Base-by-base conservation (phyloP, 2,888 invertebrate genomes). In the Andrena chrysosceles region DNA sequence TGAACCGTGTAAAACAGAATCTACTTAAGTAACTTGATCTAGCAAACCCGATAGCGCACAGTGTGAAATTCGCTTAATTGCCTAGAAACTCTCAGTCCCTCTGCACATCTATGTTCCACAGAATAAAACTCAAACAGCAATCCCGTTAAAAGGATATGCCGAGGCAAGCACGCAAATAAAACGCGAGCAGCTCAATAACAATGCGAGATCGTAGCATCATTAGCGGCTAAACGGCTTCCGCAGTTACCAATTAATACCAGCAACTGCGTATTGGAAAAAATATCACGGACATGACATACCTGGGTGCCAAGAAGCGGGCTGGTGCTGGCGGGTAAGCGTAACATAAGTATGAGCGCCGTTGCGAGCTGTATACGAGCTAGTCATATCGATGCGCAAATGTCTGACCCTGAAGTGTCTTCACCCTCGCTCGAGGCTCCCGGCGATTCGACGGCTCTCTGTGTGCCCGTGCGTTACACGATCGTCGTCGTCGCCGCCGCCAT, bases 321-420 rank as follows among this genome's bases (percentile, higher is more conserved):
- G 66, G 23, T 8, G 54, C 62, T 60, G 70, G 80, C 74, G 74
- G 88, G 84, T 85, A 87, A 85, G 80, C 86, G 83, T 88, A 87
- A 86, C 88, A 86, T 87, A 87, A 88, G 88, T 89, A 89, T 84
- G 88, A 87, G 84, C 56, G 56, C 74, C 85, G 76, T 67, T 81
- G 85, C 80, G 89, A 89, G 78, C 83, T 81, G 78, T 88, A 89
- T 89, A 91, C 91, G 89, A 90, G 90, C 86, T 81, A 84, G 87
- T 90, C 91, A 90, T 92, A 92, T 92, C 91, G 91, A 92, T 92
- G 91, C 90, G 92, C 88, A 80, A 85, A 90, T 85, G 92, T 90
- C 89, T 92, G 92, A 91, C 92, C 92, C 92, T 92, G 92, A 92
- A 87, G 89, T 90, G 90, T 91, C 91, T 91, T 91, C 88, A 89